A percentile compares a stretch with the other conserved stretches of the same genome.
Conservation (phyloP, 1,140 invertebrate species). For the Drosophila baimaii region DNA sequence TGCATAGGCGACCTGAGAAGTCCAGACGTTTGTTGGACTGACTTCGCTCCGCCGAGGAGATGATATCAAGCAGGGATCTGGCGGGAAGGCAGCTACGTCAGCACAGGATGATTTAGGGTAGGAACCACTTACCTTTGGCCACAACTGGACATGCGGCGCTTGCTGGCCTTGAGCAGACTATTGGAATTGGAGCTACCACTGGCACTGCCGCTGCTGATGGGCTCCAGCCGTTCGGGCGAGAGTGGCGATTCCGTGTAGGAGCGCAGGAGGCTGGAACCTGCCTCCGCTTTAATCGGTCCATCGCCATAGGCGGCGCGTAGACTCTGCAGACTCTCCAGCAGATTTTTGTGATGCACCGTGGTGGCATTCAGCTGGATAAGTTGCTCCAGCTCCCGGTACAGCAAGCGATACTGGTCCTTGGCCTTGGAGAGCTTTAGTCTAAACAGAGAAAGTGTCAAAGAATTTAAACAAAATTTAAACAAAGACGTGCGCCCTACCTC, state of each 20-base stretch:
- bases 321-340: conserved; percentile 93
- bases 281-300: conserved; percentile 86
- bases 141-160: conserved; percentile 83
- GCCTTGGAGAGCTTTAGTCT: conserved; percentile 85
- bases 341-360: conserved; percentile 89
- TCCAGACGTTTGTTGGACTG: conserved; percentile 88
- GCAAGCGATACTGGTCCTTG: conserved; percentile 93
- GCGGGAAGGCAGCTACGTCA: conserved; percentile 40
- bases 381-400: conserved; percentile 95
- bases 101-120: background rate
- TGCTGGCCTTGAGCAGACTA: conserved; percentile 82
- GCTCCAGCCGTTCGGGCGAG: conserved; percentile 87
- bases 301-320: conserved; percentile 86
- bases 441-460: background rate
- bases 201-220: conserved; percentile 54
- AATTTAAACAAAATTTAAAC: background rate
- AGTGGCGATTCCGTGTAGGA: conserved; percentile 93
- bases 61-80: conserved; percentile 88
- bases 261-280: conserved; percentile 40
- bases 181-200: conserved; percentile 54
- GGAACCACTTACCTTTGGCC: conserved; percentile 48
- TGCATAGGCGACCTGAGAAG: conserved; percentile 90
- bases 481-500: conserved; percentile 75
- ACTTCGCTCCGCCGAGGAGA: conserved; percentile 85
- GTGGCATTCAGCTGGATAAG: conserved; percentile 90